Base-by-base conservation (phyloP, 2,888 invertebrate species). In the Azorinus chamasolen region DNA sequence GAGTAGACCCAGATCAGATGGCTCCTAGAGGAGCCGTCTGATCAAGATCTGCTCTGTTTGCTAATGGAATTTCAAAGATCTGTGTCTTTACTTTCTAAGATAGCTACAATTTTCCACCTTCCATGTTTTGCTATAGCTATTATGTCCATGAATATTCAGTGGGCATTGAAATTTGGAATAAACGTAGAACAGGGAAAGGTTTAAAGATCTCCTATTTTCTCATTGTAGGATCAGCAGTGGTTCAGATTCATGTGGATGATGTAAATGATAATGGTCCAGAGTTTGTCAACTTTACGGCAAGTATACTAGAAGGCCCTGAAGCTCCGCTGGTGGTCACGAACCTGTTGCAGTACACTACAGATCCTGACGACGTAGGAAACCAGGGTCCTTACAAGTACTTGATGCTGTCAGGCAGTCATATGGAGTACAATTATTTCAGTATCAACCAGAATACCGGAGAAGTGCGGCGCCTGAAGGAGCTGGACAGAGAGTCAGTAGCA, bases 241-340 rank as follows among this genome's bases (percentile, higher is more conserved):
- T 98, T 0, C 96, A 95, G 91, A 96, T 98, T 62, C 95, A 95
- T 25, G 91, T 98, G 0, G 94, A 95, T 10, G 98, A 98, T 92
- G 95, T 97, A n/a, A 98, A 98, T 91, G 98, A 98, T 90, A 98
- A 98, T 91, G 97, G 97, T 0, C 98, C 98, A 0, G 93, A 95
- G 41, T 97, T 98, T 89, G 94, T 95, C 0, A 71, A 84, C 37
- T 86, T 90, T 20, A 83, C 72, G 5, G 90, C 86, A 5, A 69
- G 78, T 46, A 85, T 91, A 18, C 63, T 70, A 14, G 92, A 91
- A 75, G 89, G 89, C 69, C 79, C 78, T 48, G 61, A 71, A 0
- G 63, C 78, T 6, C 83, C 82, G 53, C 66, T 79, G n/a, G 64
- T 77, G 5, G 87, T 90, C 32, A 84, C 88, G 20, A 79, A 70